phyloP scores from a whole-genome alignment of 2,113 vertebrate species.

The Ptilonorhynchus violaceus region DNA sequence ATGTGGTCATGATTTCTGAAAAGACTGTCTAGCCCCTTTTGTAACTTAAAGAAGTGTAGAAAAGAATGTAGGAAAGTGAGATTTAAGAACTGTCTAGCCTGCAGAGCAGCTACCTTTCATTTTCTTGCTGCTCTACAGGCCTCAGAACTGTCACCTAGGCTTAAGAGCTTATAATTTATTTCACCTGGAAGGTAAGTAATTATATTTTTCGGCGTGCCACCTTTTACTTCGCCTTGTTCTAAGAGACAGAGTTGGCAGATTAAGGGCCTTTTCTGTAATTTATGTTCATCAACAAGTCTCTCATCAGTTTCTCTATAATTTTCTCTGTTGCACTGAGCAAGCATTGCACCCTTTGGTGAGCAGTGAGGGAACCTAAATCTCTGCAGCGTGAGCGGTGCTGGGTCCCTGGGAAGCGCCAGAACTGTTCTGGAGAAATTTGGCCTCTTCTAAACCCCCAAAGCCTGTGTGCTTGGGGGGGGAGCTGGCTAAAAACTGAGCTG shows the following conservation, averaged over 20 bases:
- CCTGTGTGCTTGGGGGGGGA: accelerated
- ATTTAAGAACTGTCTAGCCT: neutral
- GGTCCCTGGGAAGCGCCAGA: neutral
- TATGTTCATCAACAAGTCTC: neutral
- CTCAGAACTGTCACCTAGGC: neutral
- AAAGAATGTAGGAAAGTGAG: neutral
- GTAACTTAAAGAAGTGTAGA: neutral
- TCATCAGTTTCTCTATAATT: neutral
- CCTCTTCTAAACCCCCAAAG: neutral
- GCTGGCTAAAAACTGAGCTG: neutral
- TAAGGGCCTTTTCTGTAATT: neutral
- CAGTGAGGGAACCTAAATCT: neutral
- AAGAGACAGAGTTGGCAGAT: neutral
- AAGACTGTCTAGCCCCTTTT: neutral
- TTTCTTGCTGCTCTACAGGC: neutral
- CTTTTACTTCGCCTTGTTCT: neutral
- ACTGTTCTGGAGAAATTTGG: neutral
- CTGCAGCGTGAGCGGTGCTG: neutral
- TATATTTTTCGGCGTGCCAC: neutral
- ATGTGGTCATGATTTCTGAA: neutral
- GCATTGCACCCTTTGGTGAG: neutral
- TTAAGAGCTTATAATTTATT: constrained; percentile 45
- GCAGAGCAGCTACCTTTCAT: neutral
- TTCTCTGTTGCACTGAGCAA: neutral
- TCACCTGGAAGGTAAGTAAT: constrained; percentile 28